A percentile compares a stretch with the other conserved stretches of the same genome.
Evolutionary conservation across 2,113 vertebrate species (phyloP).

Genomic region (Lucifuga dentata): DNA sequence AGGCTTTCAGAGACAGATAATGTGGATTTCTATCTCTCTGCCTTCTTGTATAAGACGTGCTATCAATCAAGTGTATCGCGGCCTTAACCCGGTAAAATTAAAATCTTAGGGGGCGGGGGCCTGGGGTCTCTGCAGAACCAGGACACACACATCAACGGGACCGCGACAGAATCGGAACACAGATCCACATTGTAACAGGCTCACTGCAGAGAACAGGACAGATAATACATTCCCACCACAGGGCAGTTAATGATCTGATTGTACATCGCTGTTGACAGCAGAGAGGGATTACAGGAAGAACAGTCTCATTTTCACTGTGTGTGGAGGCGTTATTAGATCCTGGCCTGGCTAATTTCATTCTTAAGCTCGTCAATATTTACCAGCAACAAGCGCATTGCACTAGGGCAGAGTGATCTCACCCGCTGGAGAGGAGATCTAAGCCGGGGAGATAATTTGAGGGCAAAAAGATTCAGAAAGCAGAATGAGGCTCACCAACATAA

Average conservation of each 20-base stretch:
- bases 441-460: conserved; percentile 39
- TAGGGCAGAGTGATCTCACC: conserved; percentile 42
- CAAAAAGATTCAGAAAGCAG: conserved; percentile 12
- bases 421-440: conserved; percentile 39
- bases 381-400: conserved; percentile 65
- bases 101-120: conserved; percentile 71
- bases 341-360: conserved; percentile 77
- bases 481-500: conserved; percentile 28
- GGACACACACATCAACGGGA: conserved; percentile 68
- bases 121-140: conserved; percentile 56
- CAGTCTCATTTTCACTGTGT: conserved; percentile 75
- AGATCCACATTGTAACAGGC: conserved; percentile 59
- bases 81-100: conserved; percentile 81
- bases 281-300: conserved; percentile 78
- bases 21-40: conserved; percentile 84
- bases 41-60: conserved; percentile 74
- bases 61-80: conserved; percentile 79
- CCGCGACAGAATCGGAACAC: conserved; percentile 72
- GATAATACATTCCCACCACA: conserved; percentile 49
- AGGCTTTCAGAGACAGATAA: conserved; percentile 81
- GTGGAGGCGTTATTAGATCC: conserved; percentile 77
- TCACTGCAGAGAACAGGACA: conserved; percentile 33
- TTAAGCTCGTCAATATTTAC: conserved; percentile 79
- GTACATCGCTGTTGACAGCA: conserved; percentile 71
- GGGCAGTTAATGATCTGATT: conserved; percentile 72